Evolutionary conservation across 2,113 vertebrate species (phyloP), one percentile per base, ranked within the genome.

Genomic region (Brachionichthys hirsutus): DNA sequence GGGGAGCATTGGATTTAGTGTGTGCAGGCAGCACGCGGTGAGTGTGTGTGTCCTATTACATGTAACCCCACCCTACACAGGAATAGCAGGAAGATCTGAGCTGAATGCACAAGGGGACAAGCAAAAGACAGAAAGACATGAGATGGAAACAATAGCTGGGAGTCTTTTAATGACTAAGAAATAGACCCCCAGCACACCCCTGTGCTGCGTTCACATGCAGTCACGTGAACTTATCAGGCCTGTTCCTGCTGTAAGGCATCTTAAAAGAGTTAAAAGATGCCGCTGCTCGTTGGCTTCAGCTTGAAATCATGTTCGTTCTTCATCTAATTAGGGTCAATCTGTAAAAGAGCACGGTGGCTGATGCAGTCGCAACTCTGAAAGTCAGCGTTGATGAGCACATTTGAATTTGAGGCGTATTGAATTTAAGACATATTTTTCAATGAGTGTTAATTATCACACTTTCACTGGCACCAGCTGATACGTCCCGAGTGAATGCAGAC

Each of bases 401-500:
- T 13, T 34, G n/a, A 59, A 24, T 40, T 35, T 4, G 4, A 9
- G 35, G 30, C 53, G 6, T 9, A n/a, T 4, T 24, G n/a, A 4
- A 19, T 41, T 45, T n/a, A 12, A 70, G 40, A 60, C 35, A 12
- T 45, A 30, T 62, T 38, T 57, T 66, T 60, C 50, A 56, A 51
- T 5, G 15, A 50, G 40, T 45, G 51, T 64, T 60, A 64, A 68
- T 77, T 43, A 64, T 65, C 69, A 56, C 59, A 30, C 17, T 54
- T 52, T 47, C 15, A 18, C 62, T 51, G 24, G 44, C 12, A 49
- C 4, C 70, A 67, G 52, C 57, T 62, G 49, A 41, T 50, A 11
- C 40, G 54, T 53, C 41, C 19, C 49, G 3, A 42, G 45, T 30
- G 30, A 43, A 30, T 4, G 22, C 49, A n/a, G 54, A 80, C 45